phyloP scores from a whole-genome alignment of 2,797 vertebrate genomes.

The Clamator glandarius region DNA sequence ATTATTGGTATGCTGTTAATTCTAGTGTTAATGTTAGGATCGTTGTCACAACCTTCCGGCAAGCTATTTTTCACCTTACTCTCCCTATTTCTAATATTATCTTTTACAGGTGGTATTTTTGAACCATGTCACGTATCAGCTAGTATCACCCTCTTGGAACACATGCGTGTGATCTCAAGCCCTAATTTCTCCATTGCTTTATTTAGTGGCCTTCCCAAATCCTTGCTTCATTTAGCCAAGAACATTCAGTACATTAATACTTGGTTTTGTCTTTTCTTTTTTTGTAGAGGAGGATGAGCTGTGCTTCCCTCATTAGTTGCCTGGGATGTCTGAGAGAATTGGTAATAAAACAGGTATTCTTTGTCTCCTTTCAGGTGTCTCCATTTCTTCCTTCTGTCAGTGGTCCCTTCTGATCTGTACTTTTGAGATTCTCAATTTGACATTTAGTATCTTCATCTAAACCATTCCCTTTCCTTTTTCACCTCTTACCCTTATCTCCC shows the following conservation, averaged over 20 bases:
- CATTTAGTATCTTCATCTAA: background rate
- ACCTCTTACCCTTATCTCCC: background rate
- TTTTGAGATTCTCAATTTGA: background rate
- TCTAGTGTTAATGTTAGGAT: background rate
- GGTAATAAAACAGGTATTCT: background rate
- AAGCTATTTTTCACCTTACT: background rate
- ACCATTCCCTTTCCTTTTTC: background rate
- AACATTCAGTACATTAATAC: background rate
- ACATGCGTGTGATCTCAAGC: background rate
- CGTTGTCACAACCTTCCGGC: background rate
- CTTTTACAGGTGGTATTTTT: slow-evolving; percentile 26
- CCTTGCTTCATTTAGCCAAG: background rate
- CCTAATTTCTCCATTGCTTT: slow-evolving; percentile 16
- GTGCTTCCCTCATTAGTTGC: background rate
- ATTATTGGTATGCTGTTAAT: background rate
- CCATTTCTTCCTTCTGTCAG: background rate
- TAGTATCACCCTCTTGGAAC: background rate
- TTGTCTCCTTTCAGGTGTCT: background rate
- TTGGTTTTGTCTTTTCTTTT: background rate
- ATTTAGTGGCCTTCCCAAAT: slow-evolving; percentile 2
- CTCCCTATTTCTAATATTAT: slow-evolving; percentile 20
- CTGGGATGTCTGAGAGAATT: background rate
- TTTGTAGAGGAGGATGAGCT: background rate
- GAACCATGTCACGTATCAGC: slow-evolving; percentile 1
- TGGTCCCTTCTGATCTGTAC: background rate